Base-by-base conservation (phyloP, 2,888 invertebrate species). In the Malthinus seriepunctatus region DNA sequence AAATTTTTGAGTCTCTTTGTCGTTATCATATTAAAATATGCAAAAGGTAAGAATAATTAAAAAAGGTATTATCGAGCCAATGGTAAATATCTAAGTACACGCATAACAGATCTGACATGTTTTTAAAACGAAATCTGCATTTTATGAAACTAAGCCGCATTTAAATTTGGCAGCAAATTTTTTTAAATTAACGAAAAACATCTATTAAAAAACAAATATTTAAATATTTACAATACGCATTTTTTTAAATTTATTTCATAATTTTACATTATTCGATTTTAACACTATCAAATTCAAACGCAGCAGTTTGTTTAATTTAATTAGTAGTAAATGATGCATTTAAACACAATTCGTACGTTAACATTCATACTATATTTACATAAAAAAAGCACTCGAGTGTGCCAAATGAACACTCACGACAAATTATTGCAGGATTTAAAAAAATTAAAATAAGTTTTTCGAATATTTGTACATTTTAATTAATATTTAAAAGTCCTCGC, bases 31-130 rank as follows among this genome's bases (percentile, higher is more conserved):
- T 23, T 23, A 23, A 23, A 23, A 49, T 34, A 39, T 39, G 49
- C 53, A 34, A 23, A 44, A 15, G 39, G 37, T 39, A 39, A 12
- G 42, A 47, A 52, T 10, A 48, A 57, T 46, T 39, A 42, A 51
- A 62, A 49, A 34, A 53, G 52, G 44, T 44, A 61, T 44, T 23
- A 59, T 57, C 62, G 65, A 66, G 62, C 60, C 63, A 64, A 62
- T 67, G 69, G 71, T 66, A 67, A 67, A 67, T 69, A 66, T 70
- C 73, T 74, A 74, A 74, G 74, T 74, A 74, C 74, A 74, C 70
- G 70, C 72, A 73, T 67, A 72, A 71, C 72, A 73, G 71, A 73
- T 73, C 71, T 71, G 69, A 71, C 67, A 68, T 65, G 39, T 42
- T 15, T 68, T 55, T 71, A 69, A 68, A 63, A 64, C 65, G 63